Evolutionary conservation across 2,888 invertebrate genomes (phyloP), one percentile per base, ranked within the genome.

Genomic region (Ametastegia equiseti): DNA sequence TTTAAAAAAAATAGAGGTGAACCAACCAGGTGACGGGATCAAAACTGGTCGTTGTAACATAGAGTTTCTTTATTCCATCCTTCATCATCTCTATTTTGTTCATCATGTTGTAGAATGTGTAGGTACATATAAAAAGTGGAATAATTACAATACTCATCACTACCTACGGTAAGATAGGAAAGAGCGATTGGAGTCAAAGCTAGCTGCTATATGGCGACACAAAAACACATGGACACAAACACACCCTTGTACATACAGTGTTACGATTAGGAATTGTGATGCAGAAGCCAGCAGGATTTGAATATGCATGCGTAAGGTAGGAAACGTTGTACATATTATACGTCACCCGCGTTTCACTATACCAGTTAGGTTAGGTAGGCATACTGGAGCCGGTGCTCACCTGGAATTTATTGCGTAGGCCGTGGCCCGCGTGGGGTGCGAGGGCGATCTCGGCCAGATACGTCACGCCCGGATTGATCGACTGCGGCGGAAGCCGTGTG

Each of bases 341-440:
- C 71, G 71, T 71, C 71, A 71, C 23, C 45, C 45, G 71, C n/a
- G n/a, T n/a, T 47, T 47, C 19, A 19, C 19, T 54, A 57, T 71
- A 33, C 54, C n/a, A n/a, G n/a, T n/a, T n/a, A n/a, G n/a, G n/a
- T n/a, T n/a, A n/a, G n/a, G n/a, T n/a, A n/a, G 19, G 47, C 6
- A 19, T 19, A 42, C 23, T 27, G 39, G 39, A 23, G 42, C 69
- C 67, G 30, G 30, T 75, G 30, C 78, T 63, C 63, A 78, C 78
- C 63, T 78, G 75, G 78, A 78, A 78, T 78, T 78, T 78, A 78
- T 78, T 63, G 78, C 78, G 78, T 63, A 45, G 39, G 39, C 60
- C 42, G 75, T 27, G 39, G 65, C 23, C 69, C 27, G 42, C 45
- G 45, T 23, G 71, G 71, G 71, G 45, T 47, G 71, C 75, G 75